These are phyloP conservation scores for Orchestes rusci DNA, from an alignment of 2,888 invertebrate genomes.

Conservation along the genomic window DNA sequence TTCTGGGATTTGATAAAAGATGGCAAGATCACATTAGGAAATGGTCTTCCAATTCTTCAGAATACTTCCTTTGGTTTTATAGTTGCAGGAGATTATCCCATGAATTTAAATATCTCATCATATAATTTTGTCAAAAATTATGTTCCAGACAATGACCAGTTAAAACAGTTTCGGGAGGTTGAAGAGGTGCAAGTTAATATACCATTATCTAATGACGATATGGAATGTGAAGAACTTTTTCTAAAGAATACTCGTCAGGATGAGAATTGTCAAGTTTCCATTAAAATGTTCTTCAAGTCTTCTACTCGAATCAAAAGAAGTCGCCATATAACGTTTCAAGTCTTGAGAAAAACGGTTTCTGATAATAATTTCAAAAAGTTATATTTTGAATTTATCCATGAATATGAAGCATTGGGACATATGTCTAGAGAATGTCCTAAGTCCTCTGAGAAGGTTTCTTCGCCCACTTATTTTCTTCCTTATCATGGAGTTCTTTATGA, in stretches of 20 bases:
- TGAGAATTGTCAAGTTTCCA: slow-evolving; percentile 8
- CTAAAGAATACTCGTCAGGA: slow-evolving; percentile 4
- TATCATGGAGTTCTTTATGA: slow-evolving; percentile 14
- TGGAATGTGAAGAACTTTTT: slow-evolving; percentile 11
- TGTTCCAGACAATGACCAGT: slow-evolving; percentile 15
- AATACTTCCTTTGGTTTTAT: slow-evolving; percentile 16
- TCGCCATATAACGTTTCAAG: slow-evolving; percentile 9
- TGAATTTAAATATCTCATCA: neutral
- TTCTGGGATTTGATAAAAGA: slow-evolving; percentile 18
- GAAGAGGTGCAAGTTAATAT: slow-evolving; percentile 2
- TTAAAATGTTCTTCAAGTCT: neutral
- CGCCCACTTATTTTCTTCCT: slow-evolving; percentile 11
- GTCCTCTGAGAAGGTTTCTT: neutral
- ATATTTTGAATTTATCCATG: slow-evolving; percentile 17
- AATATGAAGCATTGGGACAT: slow-evolving; percentile 17
- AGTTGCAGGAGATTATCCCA: slow-evolving; percentile 7
- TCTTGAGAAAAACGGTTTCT: slow-evolving; percentile 13
- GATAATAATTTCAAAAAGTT: slow-evolving; percentile 11
- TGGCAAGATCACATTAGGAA: slow-evolving; percentile 14
- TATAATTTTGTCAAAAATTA: slow-evolving; percentile 14
- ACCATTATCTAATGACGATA: slow-evolving; percentile 6
- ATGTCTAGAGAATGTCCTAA: slow-evolving; percentile 14
- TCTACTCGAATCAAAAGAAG: slow-evolving; percentile 8
- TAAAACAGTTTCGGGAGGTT: slow-evolving; percentile 12
- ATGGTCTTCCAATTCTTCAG: slow-evolving; percentile 12